Conservation (phyloP, 1,140 invertebrate genomes). For the Calephelis nemesis region DNA sequence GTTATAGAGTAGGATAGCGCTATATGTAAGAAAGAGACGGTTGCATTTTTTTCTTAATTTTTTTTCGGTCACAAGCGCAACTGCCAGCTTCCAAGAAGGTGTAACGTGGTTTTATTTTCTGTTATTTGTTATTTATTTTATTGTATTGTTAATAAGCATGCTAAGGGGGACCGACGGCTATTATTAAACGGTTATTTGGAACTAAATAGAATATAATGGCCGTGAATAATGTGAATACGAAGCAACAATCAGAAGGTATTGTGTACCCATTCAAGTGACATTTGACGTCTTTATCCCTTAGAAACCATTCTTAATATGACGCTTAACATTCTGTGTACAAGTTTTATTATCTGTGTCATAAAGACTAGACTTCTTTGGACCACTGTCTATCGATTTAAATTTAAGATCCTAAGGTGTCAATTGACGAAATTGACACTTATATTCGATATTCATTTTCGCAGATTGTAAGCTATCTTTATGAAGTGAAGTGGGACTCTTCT, state of each 20-base stretch:
- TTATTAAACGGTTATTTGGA: constrained; percentile 78
- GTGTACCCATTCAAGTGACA: constrained; percentile 49
- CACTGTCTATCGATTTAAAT: neutral
- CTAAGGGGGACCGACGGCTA: constrained; percentile 68
- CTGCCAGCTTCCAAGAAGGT: constrained; percentile 75
- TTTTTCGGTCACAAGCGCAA: constrained; percentile 57
- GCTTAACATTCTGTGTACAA: neutral
- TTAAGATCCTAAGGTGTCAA: constrained; percentile 14
- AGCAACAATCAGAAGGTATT: constrained; percentile 63
- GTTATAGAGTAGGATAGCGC: constrained; percentile 40
- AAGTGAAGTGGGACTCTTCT: too few relatives aligned
- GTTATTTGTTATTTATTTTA: constrained; percentile 77
- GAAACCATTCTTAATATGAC: constrained; percentile 1
- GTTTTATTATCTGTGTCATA: constrained; percentile 20
- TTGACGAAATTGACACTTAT: constrained; percentile 29
- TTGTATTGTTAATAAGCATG: constrained; percentile 79
- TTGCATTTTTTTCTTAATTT: constrained; percentile 50
- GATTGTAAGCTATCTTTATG: constrained; percentile 37
- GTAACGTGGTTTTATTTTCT: constrained; percentile 75
- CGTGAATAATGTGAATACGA: constrained; percentile 70
- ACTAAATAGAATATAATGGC: constrained; percentile 78
- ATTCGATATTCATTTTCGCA: constrained; percentile 31
- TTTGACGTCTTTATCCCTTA: constrained; percentile 61
- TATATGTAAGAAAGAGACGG: constrained; percentile 41
- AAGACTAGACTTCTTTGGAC: constrained; percentile 23